These are phyloP conservation scores for Pseudomyrmex dendroicus DNA, from an alignment of 1,140 invertebrate genomes.

Conservation along the genomic window DNA sequence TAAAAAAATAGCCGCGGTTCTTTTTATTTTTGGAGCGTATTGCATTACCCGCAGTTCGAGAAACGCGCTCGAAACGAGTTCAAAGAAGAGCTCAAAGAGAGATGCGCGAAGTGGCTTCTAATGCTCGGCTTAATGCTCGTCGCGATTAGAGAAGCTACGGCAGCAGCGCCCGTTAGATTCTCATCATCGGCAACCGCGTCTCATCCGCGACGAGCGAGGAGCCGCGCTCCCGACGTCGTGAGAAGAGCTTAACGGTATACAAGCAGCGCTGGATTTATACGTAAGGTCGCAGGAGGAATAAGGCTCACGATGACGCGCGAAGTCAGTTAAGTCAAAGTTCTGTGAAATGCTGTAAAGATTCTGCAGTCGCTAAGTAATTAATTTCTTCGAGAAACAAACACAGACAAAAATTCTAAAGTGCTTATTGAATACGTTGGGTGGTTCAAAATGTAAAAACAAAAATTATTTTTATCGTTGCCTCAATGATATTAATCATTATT, in stretches of 20 bases:
- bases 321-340: slow-evolving; percentile 6
- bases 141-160: slow-evolving; percentile 59
- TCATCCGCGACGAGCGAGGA: slow-evolving; percentile 28
- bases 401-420: neutral
- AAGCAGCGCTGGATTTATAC: slow-evolving; percentile 53
- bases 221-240: slow-evolving; percentile 49
- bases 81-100: slow-evolving; percentile 60
- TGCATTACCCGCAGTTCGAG: slow-evolving; percentile 1
- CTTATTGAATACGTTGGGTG: too few relatives aligned
- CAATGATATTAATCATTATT: too few relatives aligned
- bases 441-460: too few relatives aligned
- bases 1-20: slow-evolving; percentile 14
- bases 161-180: slow-evolving; percentile 63
- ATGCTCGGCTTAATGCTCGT: slow-evolving; percentile 61
- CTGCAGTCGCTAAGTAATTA: slow-evolving; percentile 1
- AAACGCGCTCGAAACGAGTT: slow-evolving; percentile 36
- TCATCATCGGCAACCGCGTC: slow-evolving; percentile 59
- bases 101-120: slow-evolving; percentile 54
- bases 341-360: slow-evolving; percentile 1
- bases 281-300: slow-evolving; percentile 1
- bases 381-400: neutral
- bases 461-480: too few relatives aligned
- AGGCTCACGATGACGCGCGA: neutral
- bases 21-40: slow-evolving; percentile 26
- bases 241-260: slow-evolving; percentile 60